Evolutionary conservation across 1,140 invertebrate genomes (phyloP).

Genomic region (Drosophila ogumai): DNA sequence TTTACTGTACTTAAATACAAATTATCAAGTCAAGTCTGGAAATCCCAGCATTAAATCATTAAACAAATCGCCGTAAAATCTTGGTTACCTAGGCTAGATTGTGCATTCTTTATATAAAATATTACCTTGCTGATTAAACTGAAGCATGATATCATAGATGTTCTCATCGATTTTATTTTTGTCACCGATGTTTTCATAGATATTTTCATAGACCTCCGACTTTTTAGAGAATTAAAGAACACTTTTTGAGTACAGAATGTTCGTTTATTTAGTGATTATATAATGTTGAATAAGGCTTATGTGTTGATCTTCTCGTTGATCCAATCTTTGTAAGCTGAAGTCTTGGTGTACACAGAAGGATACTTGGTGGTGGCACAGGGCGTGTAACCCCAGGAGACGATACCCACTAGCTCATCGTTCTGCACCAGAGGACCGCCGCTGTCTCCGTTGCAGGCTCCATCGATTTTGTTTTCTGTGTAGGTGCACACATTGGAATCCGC

Average conservation of each 20-base stretch:
- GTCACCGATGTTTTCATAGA: neutral
- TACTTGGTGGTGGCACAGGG: slow-evolving; percentile 88
- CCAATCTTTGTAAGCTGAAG: neutral
- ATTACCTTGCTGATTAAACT: slow-evolving; percentile 2
- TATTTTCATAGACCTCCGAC: neutral
- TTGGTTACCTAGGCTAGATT: neutral
- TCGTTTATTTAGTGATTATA: slow-evolving; percentile 18
- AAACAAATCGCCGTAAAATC: neutral
- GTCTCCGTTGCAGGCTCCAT: slow-evolving; percentile 88
- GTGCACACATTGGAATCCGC: slow-evolving; percentile 86
- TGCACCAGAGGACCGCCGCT: slow-evolving; percentile 87
- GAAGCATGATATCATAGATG: slow-evolving; percentile 11
- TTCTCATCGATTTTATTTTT: slow-evolving; percentile 6
- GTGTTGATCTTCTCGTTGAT: slow-evolving; percentile 21
- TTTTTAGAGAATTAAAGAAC: no score
- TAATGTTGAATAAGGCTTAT: neutral
- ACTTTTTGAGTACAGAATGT: slow-evolving; percentile 18
- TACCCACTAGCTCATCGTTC: slow-evolving; percentile 85
- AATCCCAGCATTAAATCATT: neutral
- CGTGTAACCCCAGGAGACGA: slow-evolving; percentile 90
- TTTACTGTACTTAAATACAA: neutral
- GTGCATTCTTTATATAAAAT: slow-evolving; percentile 2
- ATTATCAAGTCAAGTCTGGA: neutral
- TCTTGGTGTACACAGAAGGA: slow-evolving; percentile 89
- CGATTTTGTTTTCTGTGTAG: slow-evolving; percentile 86